Base-by-base conservation (phyloP, 2,888 invertebrate genomes). In the Magallana nippona region DNA sequence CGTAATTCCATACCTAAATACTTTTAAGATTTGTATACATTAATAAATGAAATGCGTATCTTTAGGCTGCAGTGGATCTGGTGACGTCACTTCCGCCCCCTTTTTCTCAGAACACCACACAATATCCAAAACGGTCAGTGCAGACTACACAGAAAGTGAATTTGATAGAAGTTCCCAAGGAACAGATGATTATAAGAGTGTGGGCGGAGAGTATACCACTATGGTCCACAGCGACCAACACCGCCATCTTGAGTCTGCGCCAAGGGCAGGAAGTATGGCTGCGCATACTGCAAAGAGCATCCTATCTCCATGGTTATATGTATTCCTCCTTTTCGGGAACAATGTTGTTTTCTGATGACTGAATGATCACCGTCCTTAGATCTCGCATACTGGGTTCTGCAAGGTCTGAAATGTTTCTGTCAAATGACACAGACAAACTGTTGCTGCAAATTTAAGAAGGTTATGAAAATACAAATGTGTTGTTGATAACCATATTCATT, bases 291-390 rank as follows among this genome's bases (percentile, higher is more conserved):
- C 87, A 90, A 83, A 88, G 92, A 13, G 93, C 94, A 1, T 91
- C 93, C 19, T 92, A 91, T 84, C 89, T 94, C 55, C 93, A 93
- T 87, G 94, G 94, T 62, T 94, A 93, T 90, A 94, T 94, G 94
- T 94, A 94, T 89, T 91, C 93, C 56, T 92, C 93, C 17, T 94
- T 94, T 88, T 93, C 93, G 77, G 94, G 94, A 8, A 91, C 91
- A 88, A 88, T 92, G 79, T 89, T 94, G 82, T 94, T 93, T 84
- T 55, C 60, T n/a, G 81, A 85, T 44, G 62, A 81, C 1, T 44
- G 44, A 44, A 44, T 44, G 44, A 44, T 44, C 44, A 44, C 44
- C 44, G 44, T 44, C 44, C 44, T 3, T 5, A 44, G 5, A 44
- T 44, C 44, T 44, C 44, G 44, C 44, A 44, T 44, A 44, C 8